phyloP scores from a whole-genome alignment of 2,888 invertebrate genomes.

The Ariolimax columbianus region DNA sequence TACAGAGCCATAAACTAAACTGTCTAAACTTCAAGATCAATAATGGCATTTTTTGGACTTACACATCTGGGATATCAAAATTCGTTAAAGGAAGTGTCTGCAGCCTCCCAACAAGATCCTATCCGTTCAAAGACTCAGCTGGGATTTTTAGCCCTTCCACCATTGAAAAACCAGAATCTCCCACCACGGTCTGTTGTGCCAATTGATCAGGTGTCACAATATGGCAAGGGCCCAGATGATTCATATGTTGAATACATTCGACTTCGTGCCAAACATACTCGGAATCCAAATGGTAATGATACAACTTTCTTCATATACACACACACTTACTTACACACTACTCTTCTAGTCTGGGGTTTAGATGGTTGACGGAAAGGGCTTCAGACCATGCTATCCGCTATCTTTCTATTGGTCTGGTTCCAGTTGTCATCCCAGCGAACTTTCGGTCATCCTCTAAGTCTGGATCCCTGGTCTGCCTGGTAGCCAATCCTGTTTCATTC shows the following conservation, averaged over 20 bases:
- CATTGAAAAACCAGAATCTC: slow-evolving; percentile 67
- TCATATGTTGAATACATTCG: slow-evolving; percentile 67
- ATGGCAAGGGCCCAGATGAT: slow-evolving; percentile 44
- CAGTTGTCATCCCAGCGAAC: no score
- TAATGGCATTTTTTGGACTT: slow-evolving; percentile 77
- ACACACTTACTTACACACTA: no score
- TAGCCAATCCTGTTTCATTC: no score
- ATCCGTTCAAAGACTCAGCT: slow-evolving; percentile 66
- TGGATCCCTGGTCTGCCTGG: no score
- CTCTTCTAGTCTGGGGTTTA: no score
- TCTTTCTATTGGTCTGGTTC: no score
- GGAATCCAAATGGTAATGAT: slow-evolving; percentile 53
- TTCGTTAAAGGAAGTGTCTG: slow-evolving; percentile 72
- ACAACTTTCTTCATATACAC: background rate
- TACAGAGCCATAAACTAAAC: background rate
- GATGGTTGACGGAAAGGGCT: no score
- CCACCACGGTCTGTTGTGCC: slow-evolving; percentile 71
- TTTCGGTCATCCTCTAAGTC: no score
- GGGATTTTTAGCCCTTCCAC: slow-evolving; percentile 72
- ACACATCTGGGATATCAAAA: slow-evolving; percentile 77
- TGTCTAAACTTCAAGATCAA: background rate
- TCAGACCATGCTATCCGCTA: no score
- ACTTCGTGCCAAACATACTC: slow-evolving; percentile 73
- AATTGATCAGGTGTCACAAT: slow-evolving; percentile 53
- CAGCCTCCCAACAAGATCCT: slow-evolving; percentile 64